Evolutionary conservation across 2,888 invertebrate species (phyloP), one percentile per base, ranked within the genome.

Genomic region (Agrotis segetum): DNA sequence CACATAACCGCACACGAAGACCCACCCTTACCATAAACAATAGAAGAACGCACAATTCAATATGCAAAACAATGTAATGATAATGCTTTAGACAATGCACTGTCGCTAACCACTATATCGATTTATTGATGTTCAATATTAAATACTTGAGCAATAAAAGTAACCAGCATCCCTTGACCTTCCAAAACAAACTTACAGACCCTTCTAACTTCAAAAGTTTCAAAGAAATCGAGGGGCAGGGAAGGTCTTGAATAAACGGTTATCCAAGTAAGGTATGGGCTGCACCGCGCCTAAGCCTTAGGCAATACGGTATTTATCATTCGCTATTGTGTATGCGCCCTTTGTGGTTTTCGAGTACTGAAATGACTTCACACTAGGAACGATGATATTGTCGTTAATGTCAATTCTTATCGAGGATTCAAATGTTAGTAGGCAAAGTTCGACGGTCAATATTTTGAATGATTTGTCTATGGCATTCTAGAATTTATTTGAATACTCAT

Each of bases 41-140:
- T 95, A 93, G 93, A 87, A 61, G 85, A 91, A 94, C 93, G 92
- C 94, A 94, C 94, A 94, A 94, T 95, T 95, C 94, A 96, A 96
- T 95, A 95, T 95, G 93, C 95, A 92, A 92, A 95, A 95, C 95
- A 96, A 96, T 95, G 92, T 95, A 94, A 93, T 93, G 93, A 94
- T 94, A 92, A 93, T 93, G 88, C 89, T 89, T 91, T 90, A 94
- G 90, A 94, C 95, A 95, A 95, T 95, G 92, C 92, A 88, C 93
- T 95, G 95, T 95, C 95, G 95, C 89, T 94, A 94, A 95, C 94
- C 93, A 95, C 95, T 89, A 91, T 93, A 90, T 91, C 93, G 91
- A 96, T 95, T 95, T 95, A 95, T 95, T 92, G 93, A 93, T 93
- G 91, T 89, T 90, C 90, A 89, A 88, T 89, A 93, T 93, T 93